Percentiles rank a stretch among this genome's conserved stretches.
Conservation (phyloP, 2,113 vertebrate species). For the Malurus elegans region DNA sequence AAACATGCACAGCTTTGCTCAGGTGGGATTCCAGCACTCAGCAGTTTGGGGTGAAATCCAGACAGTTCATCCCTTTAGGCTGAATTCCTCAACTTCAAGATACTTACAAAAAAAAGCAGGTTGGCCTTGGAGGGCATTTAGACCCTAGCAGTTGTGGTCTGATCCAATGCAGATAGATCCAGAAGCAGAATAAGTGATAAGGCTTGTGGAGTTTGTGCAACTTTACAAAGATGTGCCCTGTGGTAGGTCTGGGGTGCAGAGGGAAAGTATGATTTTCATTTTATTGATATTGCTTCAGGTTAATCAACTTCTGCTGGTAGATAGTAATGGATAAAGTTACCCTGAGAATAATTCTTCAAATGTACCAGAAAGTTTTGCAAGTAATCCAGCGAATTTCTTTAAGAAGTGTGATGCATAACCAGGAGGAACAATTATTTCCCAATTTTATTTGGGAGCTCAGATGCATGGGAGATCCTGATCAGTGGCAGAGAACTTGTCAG, state of each 20-base stretch:
- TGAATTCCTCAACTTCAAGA: not conserved
- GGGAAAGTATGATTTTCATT: not conserved
- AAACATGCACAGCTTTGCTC: not conserved
- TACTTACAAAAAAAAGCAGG: not conserved
- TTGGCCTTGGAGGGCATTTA: not conserved
- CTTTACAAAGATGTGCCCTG: not conserved
- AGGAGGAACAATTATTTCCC: not conserved
- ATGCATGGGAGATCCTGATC: not conserved
- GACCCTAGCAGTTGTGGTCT: rapidly evolving
- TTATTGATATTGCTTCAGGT: not conserved
- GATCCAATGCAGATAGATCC: not conserved
- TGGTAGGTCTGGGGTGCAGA: not conserved
- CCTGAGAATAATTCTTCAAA: not conserved
- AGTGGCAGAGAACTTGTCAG: not conserved
- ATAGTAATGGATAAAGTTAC: not conserved
- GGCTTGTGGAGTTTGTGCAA: not conserved
- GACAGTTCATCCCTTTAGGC: not conserved
- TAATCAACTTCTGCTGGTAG: not conserved
- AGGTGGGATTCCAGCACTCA: not conserved
- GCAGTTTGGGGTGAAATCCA: not conserved
- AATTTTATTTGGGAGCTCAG: not conserved
- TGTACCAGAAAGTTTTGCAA: not conserved
- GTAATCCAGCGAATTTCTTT: not conserved
- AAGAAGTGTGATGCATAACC: not conserved
- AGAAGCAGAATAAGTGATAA: not conserved